phyloP scores from a whole-genome alignment of 2,888 invertebrate species.

The Pachymerium ferrugineum region DNA sequence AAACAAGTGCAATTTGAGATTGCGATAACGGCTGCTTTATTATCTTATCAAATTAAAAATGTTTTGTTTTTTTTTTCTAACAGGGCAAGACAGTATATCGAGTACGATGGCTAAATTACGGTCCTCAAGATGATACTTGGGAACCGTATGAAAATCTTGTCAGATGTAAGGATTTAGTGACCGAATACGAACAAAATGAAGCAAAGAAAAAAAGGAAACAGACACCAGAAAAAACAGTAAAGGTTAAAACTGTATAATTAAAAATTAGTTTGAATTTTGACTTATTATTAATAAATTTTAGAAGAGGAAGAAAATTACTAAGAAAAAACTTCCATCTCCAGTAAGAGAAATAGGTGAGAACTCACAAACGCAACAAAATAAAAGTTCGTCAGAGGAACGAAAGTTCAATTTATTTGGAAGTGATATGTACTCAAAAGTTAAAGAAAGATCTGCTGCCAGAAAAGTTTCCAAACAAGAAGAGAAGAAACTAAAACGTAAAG shows the following conservation, averaged over 20 bases:
- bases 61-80: no score
- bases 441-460: conserved; percentile 41
- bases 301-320: no score
- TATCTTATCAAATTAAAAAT: no score
- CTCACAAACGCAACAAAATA: conserved; percentile 45
- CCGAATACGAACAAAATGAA: conserved; percentile 41
- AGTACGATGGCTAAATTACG: conserved; percentile 47
- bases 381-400: conserved; percentile 47
- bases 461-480: background rate
- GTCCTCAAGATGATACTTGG: conserved; percentile 46
- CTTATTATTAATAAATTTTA: background rate
- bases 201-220: conserved; percentile 38
- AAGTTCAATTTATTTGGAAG: conserved; percentile 44
- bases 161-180: conserved; percentile 45
- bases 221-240: background rate
- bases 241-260: background rate
- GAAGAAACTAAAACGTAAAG: background rate
- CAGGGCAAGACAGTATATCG: conserved; percentile 44
- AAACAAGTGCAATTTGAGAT: no score
- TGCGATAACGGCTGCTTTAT: no score
- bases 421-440: conserved; percentile 48
- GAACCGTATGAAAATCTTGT: conserved; percentile 46
- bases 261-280: background rate
- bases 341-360: no score
- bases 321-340: no score